A percentile compares a stretch with the other conserved stretches of the same genome.
Conservation (phyloP, 2,113 vertebrate genomes). For the Ammodramus savannarum region DNA sequence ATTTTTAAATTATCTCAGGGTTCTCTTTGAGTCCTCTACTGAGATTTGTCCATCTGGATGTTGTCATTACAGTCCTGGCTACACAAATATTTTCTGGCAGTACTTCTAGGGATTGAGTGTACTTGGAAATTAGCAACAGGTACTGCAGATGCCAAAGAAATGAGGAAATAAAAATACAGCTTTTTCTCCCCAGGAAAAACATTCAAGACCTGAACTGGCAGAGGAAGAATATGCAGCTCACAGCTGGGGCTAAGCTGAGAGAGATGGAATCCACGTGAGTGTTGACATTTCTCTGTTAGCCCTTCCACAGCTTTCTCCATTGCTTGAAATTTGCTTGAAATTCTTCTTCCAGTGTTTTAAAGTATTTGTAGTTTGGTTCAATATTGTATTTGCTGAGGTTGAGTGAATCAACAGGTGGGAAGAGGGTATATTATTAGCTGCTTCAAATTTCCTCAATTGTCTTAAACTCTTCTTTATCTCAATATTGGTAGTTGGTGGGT, state of each 20-base stretch:
- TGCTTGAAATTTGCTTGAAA: background rate
- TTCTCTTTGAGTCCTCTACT: background rate
- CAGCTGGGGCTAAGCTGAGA: constrained; percentile 90
- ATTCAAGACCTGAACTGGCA: constrained; percentile 99
- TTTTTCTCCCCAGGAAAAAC: constrained; percentile 79
- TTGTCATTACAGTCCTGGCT: background rate
- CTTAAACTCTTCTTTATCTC: background rate
- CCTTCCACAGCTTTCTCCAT: background rate
- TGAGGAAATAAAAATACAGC: background rate
- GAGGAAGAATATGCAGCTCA: constrained; percentile 94
- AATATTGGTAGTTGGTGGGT: background rate
- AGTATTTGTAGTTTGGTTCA: background rate
- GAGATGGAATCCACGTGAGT: constrained; percentile 98
- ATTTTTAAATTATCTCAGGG: background rate
- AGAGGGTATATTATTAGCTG: background rate
- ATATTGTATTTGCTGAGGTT: accelerated
- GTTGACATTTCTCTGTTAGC: background rate
- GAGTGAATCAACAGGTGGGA: background rate
- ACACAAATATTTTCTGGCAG: background rate
- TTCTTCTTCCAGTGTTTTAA: background rate
- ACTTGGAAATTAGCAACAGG: background rate
- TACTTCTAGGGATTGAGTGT: background rate
- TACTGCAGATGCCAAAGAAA: background rate
- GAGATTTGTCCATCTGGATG: background rate
- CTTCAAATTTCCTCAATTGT: background rate